Conservation (phyloP, 2,797 vertebrate species). For the Lithobates sylvaticus region DNA sequence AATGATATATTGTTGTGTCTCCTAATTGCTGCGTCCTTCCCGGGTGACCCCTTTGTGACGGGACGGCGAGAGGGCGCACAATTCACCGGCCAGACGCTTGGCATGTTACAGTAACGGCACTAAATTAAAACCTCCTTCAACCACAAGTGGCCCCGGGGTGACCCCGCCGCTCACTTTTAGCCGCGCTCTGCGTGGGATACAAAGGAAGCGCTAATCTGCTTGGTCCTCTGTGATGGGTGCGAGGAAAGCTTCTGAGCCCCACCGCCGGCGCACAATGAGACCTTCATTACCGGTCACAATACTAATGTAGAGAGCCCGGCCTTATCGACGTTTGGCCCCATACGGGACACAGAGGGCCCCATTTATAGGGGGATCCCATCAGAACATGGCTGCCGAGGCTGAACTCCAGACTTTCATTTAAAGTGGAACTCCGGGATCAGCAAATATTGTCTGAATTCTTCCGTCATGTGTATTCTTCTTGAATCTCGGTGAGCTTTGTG, state of each 20-base stretch:
- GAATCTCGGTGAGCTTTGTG: no score
- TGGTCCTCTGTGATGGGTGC: conserved; percentile 19
- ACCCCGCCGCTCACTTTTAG: conserved; percentile 41
- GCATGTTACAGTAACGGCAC: conserved; percentile 11
- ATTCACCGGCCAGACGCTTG: conserved; percentile 25
- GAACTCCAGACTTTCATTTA: neutral
- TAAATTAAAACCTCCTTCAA: conserved; percentile 45
- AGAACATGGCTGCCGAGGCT: neutral
- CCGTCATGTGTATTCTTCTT: no score
- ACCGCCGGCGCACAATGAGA: conserved; percentile 1
- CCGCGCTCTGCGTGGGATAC: conserved; percentile 26
- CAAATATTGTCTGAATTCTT: no score
- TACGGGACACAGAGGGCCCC: neutral
- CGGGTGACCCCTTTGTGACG: neutral
- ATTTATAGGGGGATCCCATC: neutral
- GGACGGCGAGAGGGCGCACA: conserved; percentile 8
- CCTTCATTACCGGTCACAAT: conserved; percentile 31
- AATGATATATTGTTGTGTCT: conserved; percentile 31
- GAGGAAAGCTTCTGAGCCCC: neutral
- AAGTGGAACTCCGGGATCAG: no score
- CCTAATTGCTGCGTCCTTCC: neutral
- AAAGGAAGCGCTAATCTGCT: conserved; percentile 42
- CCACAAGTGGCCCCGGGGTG: conserved; percentile 46
- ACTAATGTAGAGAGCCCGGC: neutral
- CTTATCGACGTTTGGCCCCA: neutral